A percentile compares a stretch with the other conserved stretches of the same genome.
Evolutionary conservation across 1,140 invertebrate species (phyloP).

Genomic region (Oedothorax gibbosus): DNA sequence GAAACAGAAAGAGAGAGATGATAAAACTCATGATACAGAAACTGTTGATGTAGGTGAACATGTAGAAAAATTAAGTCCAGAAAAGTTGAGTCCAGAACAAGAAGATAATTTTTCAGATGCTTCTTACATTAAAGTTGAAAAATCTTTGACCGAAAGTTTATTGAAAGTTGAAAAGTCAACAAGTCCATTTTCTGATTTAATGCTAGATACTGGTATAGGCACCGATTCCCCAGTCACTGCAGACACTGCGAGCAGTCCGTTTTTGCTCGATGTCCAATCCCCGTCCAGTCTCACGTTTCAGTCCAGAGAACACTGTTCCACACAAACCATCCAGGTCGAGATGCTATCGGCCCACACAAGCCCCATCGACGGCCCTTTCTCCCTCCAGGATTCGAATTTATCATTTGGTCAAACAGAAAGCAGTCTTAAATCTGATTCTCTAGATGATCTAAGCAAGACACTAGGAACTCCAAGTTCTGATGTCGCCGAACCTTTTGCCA

Average conservation of each 20-base stretch:
- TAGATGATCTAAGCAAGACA: constrained; percentile 52
- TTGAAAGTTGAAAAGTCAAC: constrained; percentile 69
- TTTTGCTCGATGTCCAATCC: constrained; percentile 48
- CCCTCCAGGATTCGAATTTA: constrained; percentile 55
- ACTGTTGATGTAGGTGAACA: neutral
- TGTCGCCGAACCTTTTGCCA: constrained; percentile 23
- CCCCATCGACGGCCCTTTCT: constrained; percentile 55
- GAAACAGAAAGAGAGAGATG: too few relatives aligned
- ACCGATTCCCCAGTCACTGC: constrained; percentile 71
- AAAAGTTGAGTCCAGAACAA: neutral
- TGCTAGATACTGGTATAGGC: constrained; percentile 70
- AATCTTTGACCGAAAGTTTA: constrained; percentile 52
- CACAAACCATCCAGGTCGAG: constrained; percentile 51
- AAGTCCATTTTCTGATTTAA: constrained; percentile 65
- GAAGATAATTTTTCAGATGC: neutral
- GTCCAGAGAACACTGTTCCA: constrained; percentile 49
- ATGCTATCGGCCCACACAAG: constrained; percentile 53
- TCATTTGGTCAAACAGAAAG: constrained; percentile 40
- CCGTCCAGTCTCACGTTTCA: constrained; percentile 29
- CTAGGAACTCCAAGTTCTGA: constrained; percentile 54
- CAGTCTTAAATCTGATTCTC: constrained; percentile 50
- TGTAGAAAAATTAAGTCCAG: neutral
- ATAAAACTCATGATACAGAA: neutral
- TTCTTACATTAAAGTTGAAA: neutral
- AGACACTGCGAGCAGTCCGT: constrained; percentile 68